Evolutionary conservation across 2,113 vertebrate genomes (phyloP).

Genomic region (Octodon degus): DNA sequence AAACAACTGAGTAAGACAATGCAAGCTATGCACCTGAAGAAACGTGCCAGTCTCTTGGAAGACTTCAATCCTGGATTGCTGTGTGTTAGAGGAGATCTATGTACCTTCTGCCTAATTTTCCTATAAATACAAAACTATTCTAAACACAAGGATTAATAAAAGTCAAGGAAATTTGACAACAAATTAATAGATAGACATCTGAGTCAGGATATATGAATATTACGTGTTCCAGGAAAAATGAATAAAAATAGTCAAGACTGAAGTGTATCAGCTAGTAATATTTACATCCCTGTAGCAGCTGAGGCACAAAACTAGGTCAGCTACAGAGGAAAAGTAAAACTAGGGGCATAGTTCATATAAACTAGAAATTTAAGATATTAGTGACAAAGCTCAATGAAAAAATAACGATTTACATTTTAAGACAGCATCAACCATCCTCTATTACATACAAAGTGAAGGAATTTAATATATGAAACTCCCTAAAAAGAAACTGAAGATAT

Average conservation of each 20-base stretch:
- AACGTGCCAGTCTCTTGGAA: background rate
- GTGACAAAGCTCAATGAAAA: background rate
- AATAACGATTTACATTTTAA: background rate
- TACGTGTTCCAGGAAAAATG: background rate
- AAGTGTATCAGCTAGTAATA: background rate
- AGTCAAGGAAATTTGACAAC: background rate
- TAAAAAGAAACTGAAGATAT: background rate
- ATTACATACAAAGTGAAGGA: background rate
- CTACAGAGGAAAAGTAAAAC: background rate
- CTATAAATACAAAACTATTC: background rate
- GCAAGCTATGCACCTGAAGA: background rate
- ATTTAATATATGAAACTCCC: background rate
- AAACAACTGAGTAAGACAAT: background rate
- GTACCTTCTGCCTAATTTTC: background rate
- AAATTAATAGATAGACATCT: background rate
- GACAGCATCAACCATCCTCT: background rate
- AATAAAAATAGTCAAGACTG: background rate
- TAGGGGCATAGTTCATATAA: background rate
- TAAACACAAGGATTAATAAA: background rate
- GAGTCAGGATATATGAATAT: background rate
- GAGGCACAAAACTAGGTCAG: background rate
- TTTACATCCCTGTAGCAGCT: background rate
- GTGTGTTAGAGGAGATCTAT: background rate
- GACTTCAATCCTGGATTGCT: background rate
- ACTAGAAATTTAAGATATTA: background rate